A percentile compares a stretch with the other conserved stretches of the same genome.
phyloP scores from a whole-genome alignment of 2,888 invertebrate genomes.

The Dione juno region DNA sequence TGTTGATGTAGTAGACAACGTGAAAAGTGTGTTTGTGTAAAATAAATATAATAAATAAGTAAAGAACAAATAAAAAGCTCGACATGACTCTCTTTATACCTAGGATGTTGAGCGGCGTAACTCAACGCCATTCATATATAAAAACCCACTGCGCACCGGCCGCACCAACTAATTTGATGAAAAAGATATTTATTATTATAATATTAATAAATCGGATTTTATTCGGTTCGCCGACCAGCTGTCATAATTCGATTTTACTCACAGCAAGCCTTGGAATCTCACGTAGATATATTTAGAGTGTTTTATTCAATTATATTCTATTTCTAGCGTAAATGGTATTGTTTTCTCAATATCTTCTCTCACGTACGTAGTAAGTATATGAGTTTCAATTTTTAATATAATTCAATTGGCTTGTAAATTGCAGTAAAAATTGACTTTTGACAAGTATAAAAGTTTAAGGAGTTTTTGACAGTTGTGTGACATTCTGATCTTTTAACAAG shows the following conservation, averaged over 20 bases:
- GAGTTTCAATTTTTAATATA: conserved; percentile 2
- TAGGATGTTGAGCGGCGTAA: too few relatives aligned
- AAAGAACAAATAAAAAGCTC: too few relatives aligned
- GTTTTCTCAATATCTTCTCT: neutral
- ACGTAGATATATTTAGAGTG: conserved; percentile 27
- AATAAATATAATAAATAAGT: neutral
- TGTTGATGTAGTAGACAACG: too few relatives aligned
- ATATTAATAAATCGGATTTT: neutral
- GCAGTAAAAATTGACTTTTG: neutral
- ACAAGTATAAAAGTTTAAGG: neutral
- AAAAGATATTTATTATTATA: neutral
- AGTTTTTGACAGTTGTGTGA: neutral
- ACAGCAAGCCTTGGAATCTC: conserved; percentile 1
- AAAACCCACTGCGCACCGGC: too few relatives aligned
- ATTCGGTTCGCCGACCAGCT: conserved; percentile 9
- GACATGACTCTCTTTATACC: too few relatives aligned
- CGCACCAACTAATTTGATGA: neutral
- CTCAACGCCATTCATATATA: too few relatives aligned
- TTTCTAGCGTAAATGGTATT: conserved; percentile 6
- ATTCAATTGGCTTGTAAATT: neutral
- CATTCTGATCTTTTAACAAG: neutral
- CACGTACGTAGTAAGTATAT: conserved; percentile 1
- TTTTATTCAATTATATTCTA: neutral
- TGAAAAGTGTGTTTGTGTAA: too few relatives aligned
- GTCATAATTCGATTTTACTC: conserved; percentile 15